Base-by-base conservation (phyloP, 2,797 vertebrate species). In the Oreortyx pictus region DNA sequence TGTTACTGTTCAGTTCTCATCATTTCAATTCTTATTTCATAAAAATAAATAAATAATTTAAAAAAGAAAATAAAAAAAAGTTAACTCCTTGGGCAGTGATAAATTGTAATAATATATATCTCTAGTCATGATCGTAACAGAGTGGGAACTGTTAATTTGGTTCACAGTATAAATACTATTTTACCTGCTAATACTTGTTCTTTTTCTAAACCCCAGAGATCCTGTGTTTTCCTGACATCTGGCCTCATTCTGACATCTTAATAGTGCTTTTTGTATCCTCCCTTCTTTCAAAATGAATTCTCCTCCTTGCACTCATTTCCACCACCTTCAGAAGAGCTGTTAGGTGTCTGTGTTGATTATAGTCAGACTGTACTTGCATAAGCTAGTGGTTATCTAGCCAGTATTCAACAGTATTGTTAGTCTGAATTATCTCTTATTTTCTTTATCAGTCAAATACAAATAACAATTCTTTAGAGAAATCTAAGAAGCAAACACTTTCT, bases 401-500 rank as follows among this genome's bases (percentile, higher is more conserved):
- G 6, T 16, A 24, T 74, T 95, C 75, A 82, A 43, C 72, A 46
- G 57, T 67, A 64, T 37, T 82, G 52, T 89, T 79, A 80, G 67
- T 49, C 60, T 93, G 57, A 92, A 80, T 82, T 86, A 79, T 85
- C 72, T 92, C 13, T 22, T 57, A 91, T 84, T 84, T 82, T 71
- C 9, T 68, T 79, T 88, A 82, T 91, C 79, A 56, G 24, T 41
- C 65, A 56, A n/a, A 41, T 68, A 75, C 54, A 89, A 75, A 74
- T 74, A 91, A 31, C 65, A 78, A 50, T 61, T 92, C 75, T 89
- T 79, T 20, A 57, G 83, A 92, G 67, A 92, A 84, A 84, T 61
- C 60, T 43, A 68, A 72, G 68, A 88, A 72, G 20, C 20, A 90
- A 84, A 77, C 31, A 37, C 7, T 2, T 50, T 67, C 52, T 60